Evolutionary conservation across 1,140 invertebrate species (phyloP).

Genomic region (Penaeus japonicus): DNA sequence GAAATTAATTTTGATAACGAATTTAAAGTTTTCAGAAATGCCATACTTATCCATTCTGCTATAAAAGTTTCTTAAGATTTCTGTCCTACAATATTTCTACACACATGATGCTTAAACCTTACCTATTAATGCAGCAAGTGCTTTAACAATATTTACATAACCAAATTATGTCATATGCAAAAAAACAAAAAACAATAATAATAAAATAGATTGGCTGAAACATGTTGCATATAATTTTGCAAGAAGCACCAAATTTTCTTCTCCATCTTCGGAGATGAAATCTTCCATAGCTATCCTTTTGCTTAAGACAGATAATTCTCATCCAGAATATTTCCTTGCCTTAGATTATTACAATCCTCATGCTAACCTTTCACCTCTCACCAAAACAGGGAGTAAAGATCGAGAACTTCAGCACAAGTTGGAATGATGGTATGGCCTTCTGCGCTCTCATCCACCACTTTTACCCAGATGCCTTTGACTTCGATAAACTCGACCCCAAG

Average conservation of each 20-base stretch:
- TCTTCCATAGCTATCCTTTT: too few species aligned
- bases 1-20: too few species aligned
- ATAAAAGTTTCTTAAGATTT: neutral
- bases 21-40: too few species aligned
- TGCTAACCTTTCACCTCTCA: neutral
- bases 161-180: neutral
- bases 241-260: too few species aligned
- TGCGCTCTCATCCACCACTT: slow-evolving; percentile 96
- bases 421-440: slow-evolving; percentile 95
- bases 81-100: too few species aligned
- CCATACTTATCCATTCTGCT: too few species aligned
- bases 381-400: slow-evolving; percentile 85
- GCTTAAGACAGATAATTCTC: too few species aligned
- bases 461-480: slow-evolving; percentile 95
- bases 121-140: neutral
- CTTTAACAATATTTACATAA: neutral
- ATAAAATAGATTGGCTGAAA: neutral
- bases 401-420: slow-evolving; percentile 96
- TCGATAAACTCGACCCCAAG: slow-evolving; percentile 82
- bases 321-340: neutral
- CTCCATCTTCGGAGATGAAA: too few species aligned
- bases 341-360: neutral
- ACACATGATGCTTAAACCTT: neutral
- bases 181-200: neutral
- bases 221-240: neutral